These are phyloP conservation scores for Yponomeuta cagnagella DNA, from an alignment of 2,888 invertebrate genomes.

Conservation along the genomic window DNA sequence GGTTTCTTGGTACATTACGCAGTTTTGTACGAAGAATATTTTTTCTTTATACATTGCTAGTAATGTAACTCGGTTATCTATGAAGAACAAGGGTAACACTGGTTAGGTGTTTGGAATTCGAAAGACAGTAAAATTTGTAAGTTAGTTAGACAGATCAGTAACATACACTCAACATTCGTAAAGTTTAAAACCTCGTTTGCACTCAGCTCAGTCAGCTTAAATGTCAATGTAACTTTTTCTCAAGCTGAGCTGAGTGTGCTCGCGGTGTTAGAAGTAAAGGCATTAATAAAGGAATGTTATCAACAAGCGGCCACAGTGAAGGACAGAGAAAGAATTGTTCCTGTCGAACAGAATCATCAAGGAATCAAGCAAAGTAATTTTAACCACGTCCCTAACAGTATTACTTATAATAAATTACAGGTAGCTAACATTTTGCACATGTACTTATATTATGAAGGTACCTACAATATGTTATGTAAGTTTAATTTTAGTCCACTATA, in stretches of 20 bases:
- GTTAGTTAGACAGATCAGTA: slow-evolving; percentile 9
- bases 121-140: slow-evolving; percentile 15
- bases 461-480: slow-evolving; percentile 40
- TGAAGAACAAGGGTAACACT: not conserved
- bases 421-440: slow-evolving; percentile 66
- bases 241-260: no score
- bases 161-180: not conserved
- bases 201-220: no score
- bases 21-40: no score
- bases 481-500: slow-evolving; percentile 53
- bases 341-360: slow-evolving; percentile 35
- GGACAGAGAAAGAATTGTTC: slow-evolving; percentile 40
- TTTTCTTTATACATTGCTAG: no score
- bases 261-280: slow-evolving; percentile 34
- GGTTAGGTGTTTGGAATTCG: slow-evolving; percentile 20
- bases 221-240: no score
- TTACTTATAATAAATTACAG: slow-evolving; percentile 67
- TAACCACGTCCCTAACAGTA: slow-evolving; percentile 64
- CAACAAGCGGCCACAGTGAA: slow-evolving; percentile 56
- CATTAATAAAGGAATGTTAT: slow-evolving; percentile 53
- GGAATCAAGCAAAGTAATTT: slow-evolving; percentile 45
- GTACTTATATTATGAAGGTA: slow-evolving; percentile 32
- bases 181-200: no score
- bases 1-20: no score
- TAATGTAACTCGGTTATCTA: no score